Percentiles rank a stretch among this genome's conserved stretches.
These are phyloP conservation scores for Amblyornis subalaris DNA, from an alignment of 2,113 vertebrate species.

Conservation along the genomic window DNA sequence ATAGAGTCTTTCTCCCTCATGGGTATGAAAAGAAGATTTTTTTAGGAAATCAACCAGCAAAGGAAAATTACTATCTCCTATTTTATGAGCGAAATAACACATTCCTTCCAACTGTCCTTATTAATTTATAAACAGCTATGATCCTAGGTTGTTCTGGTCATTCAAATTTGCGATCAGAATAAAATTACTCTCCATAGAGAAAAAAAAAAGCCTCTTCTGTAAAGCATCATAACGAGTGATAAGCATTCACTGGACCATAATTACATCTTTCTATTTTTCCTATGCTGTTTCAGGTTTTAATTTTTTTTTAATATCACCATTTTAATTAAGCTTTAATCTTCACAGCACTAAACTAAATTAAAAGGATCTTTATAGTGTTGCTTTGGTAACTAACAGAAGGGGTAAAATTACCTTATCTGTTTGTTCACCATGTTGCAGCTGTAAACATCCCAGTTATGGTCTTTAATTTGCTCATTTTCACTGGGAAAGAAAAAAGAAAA, in stretches of 20 bases:
- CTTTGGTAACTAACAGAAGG: constrained; percentile 36
- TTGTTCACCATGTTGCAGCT: constrained; percentile 1
- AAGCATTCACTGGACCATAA: constrained; percentile 17
- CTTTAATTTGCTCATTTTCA: constrained; percentile 47
- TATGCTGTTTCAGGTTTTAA: not conserved
- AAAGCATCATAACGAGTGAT: not conserved
- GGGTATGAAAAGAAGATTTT: not conserved
- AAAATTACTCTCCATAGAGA: constrained; percentile 48
- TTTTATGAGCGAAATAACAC: not conserved
- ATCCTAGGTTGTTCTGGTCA: not conserved
- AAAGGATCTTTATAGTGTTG: constrained; percentile 35
- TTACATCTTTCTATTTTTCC: constrained; percentile 34
- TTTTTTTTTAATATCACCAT: constrained; percentile 52
- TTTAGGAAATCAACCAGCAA: not conserved
- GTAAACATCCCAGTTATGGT: constrained; percentile 19
- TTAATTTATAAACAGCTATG: constrained; percentile 34
- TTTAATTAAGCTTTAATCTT: constrained; percentile 71
- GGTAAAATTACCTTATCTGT: constrained; percentile 34
- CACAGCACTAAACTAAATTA: constrained; percentile 55
- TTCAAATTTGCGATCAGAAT: constrained; percentile 51
- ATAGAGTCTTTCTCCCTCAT: not conserved
- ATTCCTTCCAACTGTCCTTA: not conserved
- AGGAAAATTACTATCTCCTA: not conserved
- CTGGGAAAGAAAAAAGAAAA: not conserved
- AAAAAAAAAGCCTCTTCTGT: not conserved